Evolutionary conservation across 2,797 vertebrate species (phyloP).

Genomic region (Parauchenoglanis punctatus): DNA sequence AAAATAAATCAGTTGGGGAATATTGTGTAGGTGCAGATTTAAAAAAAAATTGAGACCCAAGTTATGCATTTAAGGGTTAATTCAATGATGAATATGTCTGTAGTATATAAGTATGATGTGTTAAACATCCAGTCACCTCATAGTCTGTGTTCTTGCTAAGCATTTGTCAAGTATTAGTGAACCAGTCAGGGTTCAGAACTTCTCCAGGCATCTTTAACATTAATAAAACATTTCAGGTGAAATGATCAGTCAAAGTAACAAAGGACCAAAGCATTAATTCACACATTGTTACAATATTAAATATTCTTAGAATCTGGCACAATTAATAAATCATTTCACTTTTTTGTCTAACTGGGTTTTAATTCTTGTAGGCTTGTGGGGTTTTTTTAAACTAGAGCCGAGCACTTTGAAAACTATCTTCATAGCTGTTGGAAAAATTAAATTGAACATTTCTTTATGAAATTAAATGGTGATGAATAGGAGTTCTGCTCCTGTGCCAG

Average conservation of each 20-base stretch:
- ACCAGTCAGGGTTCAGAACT: constrained; percentile 32
- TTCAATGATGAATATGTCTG: too few relatives aligned
- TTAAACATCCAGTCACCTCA: constrained; percentile 39
- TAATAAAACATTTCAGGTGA: not conserved
- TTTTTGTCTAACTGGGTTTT: not conserved
- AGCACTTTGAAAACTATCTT: not conserved
- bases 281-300: not conserved
- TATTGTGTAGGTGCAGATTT: not conserved
- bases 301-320: not conserved
- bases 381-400: not conserved
- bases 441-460: not conserved
- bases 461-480: not conserved
- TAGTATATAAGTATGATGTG: too few relatives aligned
- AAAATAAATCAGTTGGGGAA: not conserved
- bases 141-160: constrained; percentile 32
- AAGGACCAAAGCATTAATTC: not conserved
- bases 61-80: not conserved
- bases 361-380: not conserved
- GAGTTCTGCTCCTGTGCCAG: not conserved
- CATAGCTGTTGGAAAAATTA: not conserved
- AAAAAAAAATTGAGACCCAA: not conserved
- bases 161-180: constrained; percentile 29
- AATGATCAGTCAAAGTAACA: not conserved
- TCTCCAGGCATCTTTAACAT: not conserved
- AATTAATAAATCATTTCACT: not conserved